These are phyloP conservation scores for Epinephelus fuscoguttatus DNA, from an alignment of 2,113 vertebrate species.

Conservation along the genomic window DNA sequence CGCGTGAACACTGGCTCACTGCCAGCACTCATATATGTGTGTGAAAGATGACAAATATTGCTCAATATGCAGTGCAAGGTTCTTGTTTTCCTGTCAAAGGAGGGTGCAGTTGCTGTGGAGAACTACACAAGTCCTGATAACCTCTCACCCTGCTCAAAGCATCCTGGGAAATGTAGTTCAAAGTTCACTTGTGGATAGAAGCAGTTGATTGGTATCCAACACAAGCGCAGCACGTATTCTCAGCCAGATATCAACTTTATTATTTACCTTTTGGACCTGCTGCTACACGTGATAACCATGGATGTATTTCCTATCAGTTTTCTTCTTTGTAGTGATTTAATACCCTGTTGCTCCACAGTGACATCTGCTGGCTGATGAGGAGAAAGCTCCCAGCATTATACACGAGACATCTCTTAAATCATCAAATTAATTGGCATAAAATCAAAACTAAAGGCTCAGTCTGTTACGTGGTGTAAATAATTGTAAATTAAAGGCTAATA, in stretches of 20 bases:
- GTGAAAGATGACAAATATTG: background rate
- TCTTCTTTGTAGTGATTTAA: background rate
- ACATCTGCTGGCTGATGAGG: slow-evolving; percentile 38
- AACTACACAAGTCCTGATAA: slow-evolving; percentile 4
- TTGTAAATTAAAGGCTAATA: background rate
- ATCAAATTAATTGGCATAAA: background rate
- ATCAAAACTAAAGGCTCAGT: background rate
- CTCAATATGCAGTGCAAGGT: slow-evolving; percentile 16
- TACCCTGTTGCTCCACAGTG: background rate
- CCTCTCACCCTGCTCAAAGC: slow-evolving; percentile 50
- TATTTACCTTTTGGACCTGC: background rate
- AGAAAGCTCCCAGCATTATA: background rate
- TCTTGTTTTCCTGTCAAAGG: background rate
- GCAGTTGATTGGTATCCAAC: accelerated
- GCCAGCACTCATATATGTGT: background rate
- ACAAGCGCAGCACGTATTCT: accelerated
- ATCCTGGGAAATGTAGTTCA: slow-evolving; percentile 76
- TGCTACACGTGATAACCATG: no score
- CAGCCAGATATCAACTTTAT: accelerated
- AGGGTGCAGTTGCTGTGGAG: background rate
- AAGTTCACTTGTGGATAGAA: background rate
- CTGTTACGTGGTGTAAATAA: background rate
- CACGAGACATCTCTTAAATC: background rate
- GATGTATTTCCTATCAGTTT: background rate
- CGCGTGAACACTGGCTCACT: background rate